Conservation (phyloP, 2,113 vertebrate species). For the Motacilla tschutschensis region DNA sequence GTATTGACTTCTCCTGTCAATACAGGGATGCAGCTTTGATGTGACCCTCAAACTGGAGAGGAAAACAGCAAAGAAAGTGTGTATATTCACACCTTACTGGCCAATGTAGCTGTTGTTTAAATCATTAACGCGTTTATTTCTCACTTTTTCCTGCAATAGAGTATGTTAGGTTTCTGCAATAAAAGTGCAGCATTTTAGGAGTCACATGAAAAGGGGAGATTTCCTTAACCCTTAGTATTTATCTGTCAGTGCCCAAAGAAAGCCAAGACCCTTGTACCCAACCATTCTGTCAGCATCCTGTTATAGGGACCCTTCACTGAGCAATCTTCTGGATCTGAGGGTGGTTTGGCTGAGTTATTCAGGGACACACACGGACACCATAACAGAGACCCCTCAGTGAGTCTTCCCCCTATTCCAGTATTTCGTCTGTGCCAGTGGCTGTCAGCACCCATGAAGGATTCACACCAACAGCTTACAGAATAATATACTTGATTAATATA, state of each 20-base stretch:
- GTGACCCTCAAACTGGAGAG: background rate
- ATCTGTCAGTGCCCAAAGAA: background rate
- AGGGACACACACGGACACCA: rapidly evolving
- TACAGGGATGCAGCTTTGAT: background rate
- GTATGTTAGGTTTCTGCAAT: background rate
- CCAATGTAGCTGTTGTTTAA: background rate
- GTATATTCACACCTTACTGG: background rate
- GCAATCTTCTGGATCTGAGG: background rate
- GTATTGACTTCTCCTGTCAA: background rate
- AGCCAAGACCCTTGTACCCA: background rate
- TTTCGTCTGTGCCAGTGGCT: background rate
- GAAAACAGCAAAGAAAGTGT: background rate
- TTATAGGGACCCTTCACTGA: background rate
- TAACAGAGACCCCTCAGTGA: rapidly evolving
- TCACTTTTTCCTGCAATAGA: background rate
- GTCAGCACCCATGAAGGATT: background rate
- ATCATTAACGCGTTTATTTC: background rate
- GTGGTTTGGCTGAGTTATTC: background rate
- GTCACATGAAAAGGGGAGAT: background rate
- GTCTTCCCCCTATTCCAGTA: background rate
- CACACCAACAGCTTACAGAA: background rate
- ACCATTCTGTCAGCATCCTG: rapidly evolving
- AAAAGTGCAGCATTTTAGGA: background rate
- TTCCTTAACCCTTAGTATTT: background rate
- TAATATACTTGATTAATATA: background rate